Conservation (phyloP, 2,797 vertebrate species). For the Hoplostethus atlanticus region DNA sequence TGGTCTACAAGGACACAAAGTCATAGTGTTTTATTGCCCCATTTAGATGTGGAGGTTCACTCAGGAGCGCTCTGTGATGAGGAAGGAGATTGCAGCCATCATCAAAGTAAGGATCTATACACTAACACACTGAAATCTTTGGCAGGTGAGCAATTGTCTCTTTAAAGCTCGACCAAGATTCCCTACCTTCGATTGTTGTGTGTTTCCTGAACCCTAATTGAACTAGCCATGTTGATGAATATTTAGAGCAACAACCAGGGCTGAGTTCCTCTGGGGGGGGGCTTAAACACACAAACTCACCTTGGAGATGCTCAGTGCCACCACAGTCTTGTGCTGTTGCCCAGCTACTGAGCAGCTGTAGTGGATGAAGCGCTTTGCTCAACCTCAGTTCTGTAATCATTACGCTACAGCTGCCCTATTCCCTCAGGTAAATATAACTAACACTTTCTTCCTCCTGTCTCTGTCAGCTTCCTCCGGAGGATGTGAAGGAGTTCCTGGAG, state of each 20-base stretch:
- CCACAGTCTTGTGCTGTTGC: neutral
- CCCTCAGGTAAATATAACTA: conserved; percentile 12
- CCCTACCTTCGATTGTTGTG: too few relatives aligned
- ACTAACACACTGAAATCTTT: too few relatives aligned
- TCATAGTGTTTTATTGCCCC: neutral
- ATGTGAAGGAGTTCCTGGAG: conserved; percentile 98
- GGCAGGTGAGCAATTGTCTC: too few relatives aligned
- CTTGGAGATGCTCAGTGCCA: neutral
- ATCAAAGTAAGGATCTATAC: conserved; percentile 88
- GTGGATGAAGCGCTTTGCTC: neutral
- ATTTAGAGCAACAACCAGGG: neutral
- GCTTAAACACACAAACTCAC: neutral
- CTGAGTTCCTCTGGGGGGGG: neutral
- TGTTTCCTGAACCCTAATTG: too few relatives aligned
- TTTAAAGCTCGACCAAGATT: too few relatives aligned
- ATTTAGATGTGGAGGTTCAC: conserved; percentile 98
- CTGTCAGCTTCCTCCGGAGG: conserved; percentile 94
- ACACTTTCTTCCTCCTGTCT: conserved; percentile 10
- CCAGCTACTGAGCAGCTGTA: neutral
- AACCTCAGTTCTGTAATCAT: neutral
- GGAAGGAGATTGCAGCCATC: conserved; percentile 92
- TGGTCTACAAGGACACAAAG: neutral
- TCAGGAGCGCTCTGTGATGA: conserved; percentile 92
- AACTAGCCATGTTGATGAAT: neutral
- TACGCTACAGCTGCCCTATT: neutral